Percentiles rank a stretch among this genome's conserved stretches.
Evolutionary conservation across 2,113 vertebrate genomes (phyloP).

Genomic region (Hippocampus abdominalis): DNA sequence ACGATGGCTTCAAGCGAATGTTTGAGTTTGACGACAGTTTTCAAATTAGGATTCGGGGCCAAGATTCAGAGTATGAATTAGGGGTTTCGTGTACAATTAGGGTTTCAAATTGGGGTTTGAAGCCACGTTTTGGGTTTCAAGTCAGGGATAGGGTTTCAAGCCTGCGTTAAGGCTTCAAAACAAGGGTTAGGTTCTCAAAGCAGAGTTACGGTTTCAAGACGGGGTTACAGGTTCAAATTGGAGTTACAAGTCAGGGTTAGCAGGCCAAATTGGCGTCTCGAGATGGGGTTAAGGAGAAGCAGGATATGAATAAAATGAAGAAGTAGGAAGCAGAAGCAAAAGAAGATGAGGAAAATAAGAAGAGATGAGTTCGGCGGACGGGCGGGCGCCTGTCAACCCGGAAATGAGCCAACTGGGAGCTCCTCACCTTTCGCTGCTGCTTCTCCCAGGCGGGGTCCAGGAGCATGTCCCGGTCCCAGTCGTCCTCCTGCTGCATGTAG

Average conservation of each 20-base stretch:
- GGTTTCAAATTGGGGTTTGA: background rate
- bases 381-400: background rate
- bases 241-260: background rate
- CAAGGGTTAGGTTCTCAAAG: too few relatives aligned
- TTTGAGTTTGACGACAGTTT: background rate
- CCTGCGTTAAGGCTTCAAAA: too few relatives aligned
- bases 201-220: background rate
- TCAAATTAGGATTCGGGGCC: background rate
- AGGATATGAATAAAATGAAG: background rate
- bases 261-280: background rate
- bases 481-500: constrained; percentile 78
- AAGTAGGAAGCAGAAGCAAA: too few relatives aligned
- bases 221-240: background rate
- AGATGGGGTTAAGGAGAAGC: background rate
- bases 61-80: background rate
- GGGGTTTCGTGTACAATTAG: background rate
- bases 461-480: constrained; percentile 79
- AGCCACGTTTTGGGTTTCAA: background rate
- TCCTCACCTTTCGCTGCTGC: constrained; percentile 76
- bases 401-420: background rate
- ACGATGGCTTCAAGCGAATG: too few relatives aligned
- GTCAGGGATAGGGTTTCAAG: too few relatives aligned
- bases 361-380: background rate
- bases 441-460: constrained; percentile 81
- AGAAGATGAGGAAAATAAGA: too few relatives aligned